Evolutionary conservation across 1,140 invertebrate species (phyloP), one percentile per base, ranked within the genome.

Genomic region (Adoxophyes honmai): DNA sequence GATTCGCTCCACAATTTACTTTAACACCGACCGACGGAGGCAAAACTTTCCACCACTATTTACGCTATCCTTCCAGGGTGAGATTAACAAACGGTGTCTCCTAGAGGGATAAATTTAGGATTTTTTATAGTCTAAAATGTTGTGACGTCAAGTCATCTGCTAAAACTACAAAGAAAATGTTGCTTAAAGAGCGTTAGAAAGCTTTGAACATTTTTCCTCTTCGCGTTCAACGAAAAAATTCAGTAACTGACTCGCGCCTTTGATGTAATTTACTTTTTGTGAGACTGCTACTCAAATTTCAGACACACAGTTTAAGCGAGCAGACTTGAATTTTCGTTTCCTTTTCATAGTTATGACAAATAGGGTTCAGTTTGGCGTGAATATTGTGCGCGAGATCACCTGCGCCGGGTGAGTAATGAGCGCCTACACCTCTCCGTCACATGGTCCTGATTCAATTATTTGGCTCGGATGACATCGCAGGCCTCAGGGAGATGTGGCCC

Each of bases 371-470:
- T 18, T 33, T 33, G 18, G 28, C 16, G 21, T 28, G 21, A 6
- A 28, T 28, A 28, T 28, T 28, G 21, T 28, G 21, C 21, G 21
- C 21, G 21, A n/a, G 15, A 21, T 48, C 42, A 48, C 42, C 42
- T 48, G 42, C 18, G n/a, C 42, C 42, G 21, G 21, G 21, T 28
- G 18, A 48, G 42, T 48, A 48, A 48, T 48, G 42, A 48, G 42
- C 42, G 5, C 4, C 42, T 28, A 28, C 21, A 28, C 21, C 21
- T 28, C 21, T 48, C 42, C 42, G 42, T 48, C 42, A 48, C 42
- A 48, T 44, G 13, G 21, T 28, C 42, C 21, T 48, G 42, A 48
- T 48, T 48, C 42, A 48, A 48, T 48, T 48, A 48, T 11, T 28
- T 28, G 42, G 42, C 42, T 48, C 18, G 16, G 5, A 16, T 11